Percentiles rank a stretch among this genome's conserved stretches.
phyloP scores from a whole-genome alignment of 2,888 invertebrate species.

The Acanthosepion lycidas region DNA sequence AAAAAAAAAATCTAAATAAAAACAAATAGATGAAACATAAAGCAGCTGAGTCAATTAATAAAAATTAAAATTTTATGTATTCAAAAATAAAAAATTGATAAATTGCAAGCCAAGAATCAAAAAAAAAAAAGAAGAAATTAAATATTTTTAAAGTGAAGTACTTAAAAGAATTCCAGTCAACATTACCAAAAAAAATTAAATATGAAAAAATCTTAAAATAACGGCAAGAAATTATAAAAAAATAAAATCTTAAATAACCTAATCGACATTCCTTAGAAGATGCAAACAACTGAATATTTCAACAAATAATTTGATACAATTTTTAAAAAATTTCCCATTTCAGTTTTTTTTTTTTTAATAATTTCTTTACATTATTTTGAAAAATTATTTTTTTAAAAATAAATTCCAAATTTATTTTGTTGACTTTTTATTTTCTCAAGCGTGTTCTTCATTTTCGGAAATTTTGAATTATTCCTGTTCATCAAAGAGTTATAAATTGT shows the following conservation, averaged over 20 bases:
- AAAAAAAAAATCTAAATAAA: too few species aligned
- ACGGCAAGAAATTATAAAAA: background rate
- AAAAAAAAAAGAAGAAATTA: background rate
- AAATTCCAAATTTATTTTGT: background rate
- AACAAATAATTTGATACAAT: background rate
- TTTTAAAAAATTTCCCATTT: background rate
- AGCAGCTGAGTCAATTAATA: too few species aligned
- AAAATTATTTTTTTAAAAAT: background rate
- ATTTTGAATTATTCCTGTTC: background rate
- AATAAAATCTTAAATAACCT: background rate
- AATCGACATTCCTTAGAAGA: background rate
- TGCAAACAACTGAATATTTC: background rate
- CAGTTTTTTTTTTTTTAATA: background rate
- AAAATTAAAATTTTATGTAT: too few species aligned
- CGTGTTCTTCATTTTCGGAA: background rate
- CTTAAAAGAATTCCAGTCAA: too few species aligned
- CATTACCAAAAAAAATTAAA: too few species aligned
- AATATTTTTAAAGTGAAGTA: too few species aligned
- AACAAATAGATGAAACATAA: too few species aligned
- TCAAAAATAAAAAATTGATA: background rate
- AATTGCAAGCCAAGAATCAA: background rate
- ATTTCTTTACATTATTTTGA: background rate
- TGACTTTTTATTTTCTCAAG: background rate
- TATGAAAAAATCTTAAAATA: too few species aligned
- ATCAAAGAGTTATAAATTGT: constrained; percentile 1